Percentiles rank a stretch among this genome's conserved stretches.
Conservation (phyloP, 1,140 invertebrate species). For the Hylaeus volcanicus region DNA sequence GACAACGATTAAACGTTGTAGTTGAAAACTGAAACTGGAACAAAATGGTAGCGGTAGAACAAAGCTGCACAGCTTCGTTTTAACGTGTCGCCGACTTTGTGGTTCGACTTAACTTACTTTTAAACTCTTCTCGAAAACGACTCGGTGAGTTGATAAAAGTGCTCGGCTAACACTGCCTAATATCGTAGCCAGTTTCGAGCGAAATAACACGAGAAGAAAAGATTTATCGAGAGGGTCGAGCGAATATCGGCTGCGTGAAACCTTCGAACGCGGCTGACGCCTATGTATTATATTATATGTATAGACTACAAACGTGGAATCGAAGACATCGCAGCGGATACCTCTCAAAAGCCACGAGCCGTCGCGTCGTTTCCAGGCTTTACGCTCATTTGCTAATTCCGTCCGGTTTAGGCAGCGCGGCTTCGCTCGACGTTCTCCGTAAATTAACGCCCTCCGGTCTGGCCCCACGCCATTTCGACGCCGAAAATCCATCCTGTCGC, state of each 20-base stretch:
- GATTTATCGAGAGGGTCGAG: constrained; percentile 16
- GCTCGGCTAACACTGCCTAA: no score
- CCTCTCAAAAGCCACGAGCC: constrained; percentile 39
- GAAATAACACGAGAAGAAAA: constrained; percentile 31
- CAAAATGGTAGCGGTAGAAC: neutral
- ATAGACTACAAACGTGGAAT: constrained; percentile 20
- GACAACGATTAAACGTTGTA: neutral
- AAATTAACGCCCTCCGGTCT: neutral
- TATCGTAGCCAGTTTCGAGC: neutral
- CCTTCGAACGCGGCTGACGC: neutral
- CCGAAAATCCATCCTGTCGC: neutral
- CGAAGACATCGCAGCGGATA: constrained; percentile 16
- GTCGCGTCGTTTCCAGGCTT: constrained; percentile 41
- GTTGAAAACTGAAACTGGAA: neutral
- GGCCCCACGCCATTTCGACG: neutral
- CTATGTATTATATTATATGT: neutral
- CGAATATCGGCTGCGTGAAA: neutral
- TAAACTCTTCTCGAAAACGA: no score
- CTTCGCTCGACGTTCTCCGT: neutral
- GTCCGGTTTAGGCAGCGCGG: constrained; percentile 30
- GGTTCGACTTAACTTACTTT: no score
- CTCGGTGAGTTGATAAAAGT: no score
- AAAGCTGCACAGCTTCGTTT: neutral
- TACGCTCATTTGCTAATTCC: constrained; percentile 52
- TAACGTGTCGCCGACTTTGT: no score